Percentiles rank a stretch among this genome's conserved stretches.
These are phyloP conservation scores for Sparus aurata DNA, from an alignment of 2,797 vertebrate species.

Conservation along the genomic window DNA sequence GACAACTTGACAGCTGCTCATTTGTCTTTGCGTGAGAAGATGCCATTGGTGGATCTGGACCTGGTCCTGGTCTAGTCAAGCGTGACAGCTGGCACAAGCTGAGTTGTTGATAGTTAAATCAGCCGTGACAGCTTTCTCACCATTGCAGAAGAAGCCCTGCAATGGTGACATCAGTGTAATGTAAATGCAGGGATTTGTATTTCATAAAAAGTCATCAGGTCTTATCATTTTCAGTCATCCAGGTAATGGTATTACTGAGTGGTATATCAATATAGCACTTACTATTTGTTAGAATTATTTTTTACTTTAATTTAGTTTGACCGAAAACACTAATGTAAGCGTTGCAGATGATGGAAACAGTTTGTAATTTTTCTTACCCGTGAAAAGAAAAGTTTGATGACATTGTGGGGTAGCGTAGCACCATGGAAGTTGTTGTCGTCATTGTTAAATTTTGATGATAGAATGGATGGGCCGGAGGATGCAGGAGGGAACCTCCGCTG, in stretches of 20 bases:
- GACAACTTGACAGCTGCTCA: constrained; percentile 79
- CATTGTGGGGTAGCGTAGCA: too few relatives aligned
- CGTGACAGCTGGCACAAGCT: constrained; percentile 66
- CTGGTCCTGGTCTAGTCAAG: constrained; percentile 63
- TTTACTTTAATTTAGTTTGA: constrained; percentile 7
- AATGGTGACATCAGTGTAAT: constrained; percentile 4
- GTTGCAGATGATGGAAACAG: background rate
- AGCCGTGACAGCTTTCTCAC: constrained; percentile 52
- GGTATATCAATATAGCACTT: too few relatives aligned
- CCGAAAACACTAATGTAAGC: background rate
- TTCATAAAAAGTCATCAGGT: background rate
- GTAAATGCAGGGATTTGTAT: constrained; percentile 11
- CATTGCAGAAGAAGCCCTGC: constrained; percentile 21
- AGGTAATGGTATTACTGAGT: too few relatives aligned
- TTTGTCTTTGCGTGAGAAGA: constrained; percentile 84
- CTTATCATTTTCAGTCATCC: too few relatives aligned
- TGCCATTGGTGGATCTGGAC: constrained; percentile 68
- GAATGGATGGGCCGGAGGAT: too few relatives aligned
- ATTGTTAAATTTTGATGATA: too few relatives aligned
- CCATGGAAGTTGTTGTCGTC: too few relatives aligned
- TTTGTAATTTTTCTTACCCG: background rate
- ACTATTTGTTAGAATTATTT: background rate
- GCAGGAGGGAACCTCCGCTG: too few relatives aligned
- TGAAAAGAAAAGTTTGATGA: background rate
- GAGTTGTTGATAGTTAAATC: constrained; percentile 70